These are phyloP conservation scores for Tetramorium alpestre DNA, from an alignment of 1,140 invertebrate species.

Conservation along the genomic window DNA sequence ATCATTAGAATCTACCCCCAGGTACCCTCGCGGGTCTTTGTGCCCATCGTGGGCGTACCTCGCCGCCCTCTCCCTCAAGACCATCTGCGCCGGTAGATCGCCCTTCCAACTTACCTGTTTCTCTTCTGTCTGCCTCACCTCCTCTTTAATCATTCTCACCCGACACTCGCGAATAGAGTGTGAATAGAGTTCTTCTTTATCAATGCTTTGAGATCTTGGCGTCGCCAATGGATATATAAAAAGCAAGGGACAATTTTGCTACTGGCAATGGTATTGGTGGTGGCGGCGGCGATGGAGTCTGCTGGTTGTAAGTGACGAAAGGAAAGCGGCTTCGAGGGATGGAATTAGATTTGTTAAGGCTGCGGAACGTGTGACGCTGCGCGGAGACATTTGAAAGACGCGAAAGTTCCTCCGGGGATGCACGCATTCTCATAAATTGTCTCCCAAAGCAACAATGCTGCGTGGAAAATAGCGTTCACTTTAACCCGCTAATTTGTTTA, in stretches of 20 bases:
- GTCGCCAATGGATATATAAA: slow-evolving; percentile 30
- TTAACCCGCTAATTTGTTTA: slow-evolving; percentile 52
- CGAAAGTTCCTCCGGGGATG: neutral
- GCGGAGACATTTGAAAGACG: slow-evolving; percentile 11
- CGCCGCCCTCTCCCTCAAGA: neutral
- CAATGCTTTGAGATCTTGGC: slow-evolving; percentile 69
- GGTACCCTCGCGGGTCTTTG: slow-evolving; percentile 67
- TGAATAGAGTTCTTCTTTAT: slow-evolving; percentile 68
- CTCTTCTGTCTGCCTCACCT: slow-evolving; percentile 4
- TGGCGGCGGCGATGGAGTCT: too few species aligned
- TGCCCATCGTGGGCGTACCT: slow-evolving; percentile 28
- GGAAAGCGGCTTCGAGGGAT: slow-evolving; percentile 34
- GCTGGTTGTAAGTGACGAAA: neutral
- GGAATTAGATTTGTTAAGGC: slow-evolving; percentile 69
- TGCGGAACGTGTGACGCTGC: slow-evolving; percentile 4
- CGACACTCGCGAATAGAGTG: neutral
- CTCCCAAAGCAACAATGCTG: slow-evolving; percentile 38
- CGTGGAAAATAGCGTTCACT: neutral
- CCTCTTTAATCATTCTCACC: neutral
- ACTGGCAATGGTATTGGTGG: neutral
- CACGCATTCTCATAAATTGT: slow-evolving; percentile 5
- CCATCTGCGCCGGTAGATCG: slow-evolving; percentile 10
- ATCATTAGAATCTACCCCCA: slow-evolving; percentile 72
- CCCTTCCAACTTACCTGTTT: slow-evolving; percentile 11
- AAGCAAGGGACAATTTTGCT: slow-evolving; percentile 36